A percentile compares a stretch with the other conserved stretches of the same genome.
Evolutionary conservation across 2,888 invertebrate species (phyloP).

Genomic region (Melieria crassipennis): DNA sequence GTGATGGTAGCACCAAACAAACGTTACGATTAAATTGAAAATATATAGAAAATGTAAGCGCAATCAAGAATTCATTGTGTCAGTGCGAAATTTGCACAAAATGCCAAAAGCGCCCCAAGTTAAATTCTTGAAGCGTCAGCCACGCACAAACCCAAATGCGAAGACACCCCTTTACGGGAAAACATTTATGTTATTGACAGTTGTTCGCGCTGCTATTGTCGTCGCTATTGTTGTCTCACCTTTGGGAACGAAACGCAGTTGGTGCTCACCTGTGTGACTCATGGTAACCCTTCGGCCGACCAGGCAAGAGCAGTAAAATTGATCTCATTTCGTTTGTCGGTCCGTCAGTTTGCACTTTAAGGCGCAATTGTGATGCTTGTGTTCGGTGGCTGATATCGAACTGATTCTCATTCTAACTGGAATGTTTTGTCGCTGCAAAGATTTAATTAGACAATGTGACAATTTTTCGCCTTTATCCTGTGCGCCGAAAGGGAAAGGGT

Average conservation of each 20-base stretch:
- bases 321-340: conserved; percentile 2
- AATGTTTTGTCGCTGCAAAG: conserved; percentile 24
- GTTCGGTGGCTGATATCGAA: neutral
- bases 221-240: too few relatives aligned
- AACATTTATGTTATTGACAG: too few relatives aligned
- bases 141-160: too few relatives aligned
- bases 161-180: too few relatives aligned
- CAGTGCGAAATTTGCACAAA: neutral
- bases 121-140: too few relatives aligned
- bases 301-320: neutral
- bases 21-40: conserved; percentile 36
- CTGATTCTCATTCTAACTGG: neutral
- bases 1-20: too few relatives aligned
- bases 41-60: conserved; percentile 41
- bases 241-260: too few relatives aligned
- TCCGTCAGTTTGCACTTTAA: too few relatives aligned
- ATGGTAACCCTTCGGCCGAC: too few relatives aligned
- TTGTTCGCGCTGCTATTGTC: too few relatives aligned
- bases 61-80: conserved; percentile 25
- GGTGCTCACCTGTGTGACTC: too few relatives aligned
- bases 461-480: conserved; percentile 35
- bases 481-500: neutral
- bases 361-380: neutral
- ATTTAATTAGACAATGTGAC: conserved; percentile 52
- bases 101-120: too few relatives aligned